Evolutionary conservation across 1,140 invertebrate genomes (phyloP), one percentile per base, ranked within the genome.

Genomic region (Andrena cerasifolii): DNA sequence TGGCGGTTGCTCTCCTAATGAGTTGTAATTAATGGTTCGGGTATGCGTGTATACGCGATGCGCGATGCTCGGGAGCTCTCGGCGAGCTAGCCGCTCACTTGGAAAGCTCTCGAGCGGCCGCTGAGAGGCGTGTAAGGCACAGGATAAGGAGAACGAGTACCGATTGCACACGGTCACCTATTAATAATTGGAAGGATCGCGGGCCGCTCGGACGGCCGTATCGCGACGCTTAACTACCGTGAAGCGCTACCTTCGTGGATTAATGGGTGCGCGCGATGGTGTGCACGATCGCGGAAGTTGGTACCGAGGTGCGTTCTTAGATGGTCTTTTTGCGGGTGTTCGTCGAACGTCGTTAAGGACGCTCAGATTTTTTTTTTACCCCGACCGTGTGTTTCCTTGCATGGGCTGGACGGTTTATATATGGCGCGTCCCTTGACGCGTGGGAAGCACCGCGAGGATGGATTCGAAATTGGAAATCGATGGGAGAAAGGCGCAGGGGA

Each of bases 11-110:
- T 89, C 71, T 90, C 88, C 89, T 92, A 92, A 92, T 91, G 90
- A 91, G 90, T 90, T 84, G 89, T 91, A 92, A 92, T 92, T 92
- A 92, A 92, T 91, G 91, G 89, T 89, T 88, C 85, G 89, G 86
- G 85, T 89, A 90, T 89, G 88, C 80, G 77, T 83, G 77, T 65
- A 28, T 80, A 83, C 80, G 67, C 78, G 71, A 88, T 85, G 77
- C 66, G 71, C 62, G 70, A 74, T 43, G 63, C 56, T 73, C 63
- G 63, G 14, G 40, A 71, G 66, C 66, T 7, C 28, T 10, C 36
- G 7, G 45, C 45, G 31, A 28, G 43, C 49, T n/a, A 21, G 18
- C 18, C 12, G 14, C 53, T 2, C 3, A n/a, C 26, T 21, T 21
- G 26, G 65, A 68, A 58, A 74, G 53, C 33, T 73, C 33, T n/a